These are phyloP conservation scores for Pteromalus puparum DNA, from an alignment of 1,140 invertebrate genomes.

Conservation along the genomic window DNA sequence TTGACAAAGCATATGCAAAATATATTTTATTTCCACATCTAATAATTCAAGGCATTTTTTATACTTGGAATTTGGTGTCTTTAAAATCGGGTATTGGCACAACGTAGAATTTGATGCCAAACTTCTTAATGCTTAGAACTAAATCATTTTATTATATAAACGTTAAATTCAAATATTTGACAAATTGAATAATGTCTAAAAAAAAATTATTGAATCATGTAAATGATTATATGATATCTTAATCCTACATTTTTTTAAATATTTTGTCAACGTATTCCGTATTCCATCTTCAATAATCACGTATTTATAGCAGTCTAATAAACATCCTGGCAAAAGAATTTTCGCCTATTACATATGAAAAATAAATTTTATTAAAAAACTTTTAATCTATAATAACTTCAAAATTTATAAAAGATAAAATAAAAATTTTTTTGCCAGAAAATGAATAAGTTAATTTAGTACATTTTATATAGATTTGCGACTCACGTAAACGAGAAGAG, in stretches of 20 bases:
- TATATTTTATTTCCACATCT: slow-evolving; percentile 13
- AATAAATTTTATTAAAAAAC: slow-evolving; percentile 37
- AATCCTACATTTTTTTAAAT: slow-evolving; percentile 43
- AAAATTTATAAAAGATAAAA: slow-evolving; percentile 36
- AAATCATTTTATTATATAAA: slow-evolving; percentile 47
- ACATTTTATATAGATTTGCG: slow-evolving; percentile 41
- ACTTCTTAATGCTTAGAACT: slow-evolving; percentile 38
- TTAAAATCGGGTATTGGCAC: slow-evolving; percentile 46
- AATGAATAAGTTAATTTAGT: slow-evolving; percentile 33
- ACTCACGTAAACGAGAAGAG: slow-evolving; percentile 41
- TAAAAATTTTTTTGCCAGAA: slow-evolving; percentile 51
- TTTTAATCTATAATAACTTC: background rate
- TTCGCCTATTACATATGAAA: slow-evolving; percentile 14
- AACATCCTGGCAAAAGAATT: slow-evolving; percentile 50
- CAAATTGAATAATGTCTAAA: slow-evolving; percentile 48
- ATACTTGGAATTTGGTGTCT: slow-evolving; percentile 46
- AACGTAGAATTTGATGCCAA: slow-evolving; percentile 44
- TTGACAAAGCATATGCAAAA: slow-evolving; percentile 46
- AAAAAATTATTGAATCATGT: slow-evolving; percentile 47
- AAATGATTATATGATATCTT: slow-evolving; percentile 51
- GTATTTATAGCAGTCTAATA: slow-evolving; percentile 51
- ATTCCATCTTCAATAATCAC: slow-evolving; percentile 43
- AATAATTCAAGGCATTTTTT: slow-evolving; percentile 45
- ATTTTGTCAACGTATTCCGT: slow-evolving; percentile 49
- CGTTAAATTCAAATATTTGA: slow-evolving; percentile 38